A percentile compares a stretch with the other conserved stretches of the same genome.
Evolutionary conservation across 30 jellyfish, hydroid and myxozoan genomes (phyloP).

Genomic region (Mastigias papua): DNA sequence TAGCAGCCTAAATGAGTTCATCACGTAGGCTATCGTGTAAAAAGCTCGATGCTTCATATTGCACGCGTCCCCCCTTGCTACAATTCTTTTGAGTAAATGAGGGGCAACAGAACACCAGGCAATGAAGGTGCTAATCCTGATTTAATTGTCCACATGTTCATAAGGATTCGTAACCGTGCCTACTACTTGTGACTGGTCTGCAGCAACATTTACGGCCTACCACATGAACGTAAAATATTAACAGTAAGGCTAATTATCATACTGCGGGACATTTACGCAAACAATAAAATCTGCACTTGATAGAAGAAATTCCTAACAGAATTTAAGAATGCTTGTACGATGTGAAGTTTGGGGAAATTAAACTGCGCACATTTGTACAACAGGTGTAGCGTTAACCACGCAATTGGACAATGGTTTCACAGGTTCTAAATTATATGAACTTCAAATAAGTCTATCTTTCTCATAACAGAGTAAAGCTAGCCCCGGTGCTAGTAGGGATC

Average conservation of each 20-base stretch:
- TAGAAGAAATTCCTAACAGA: not conserved
- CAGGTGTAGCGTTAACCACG: slow-evolving; percentile 37
- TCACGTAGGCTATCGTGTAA: too few species aligned
- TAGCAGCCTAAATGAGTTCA: too few species aligned
- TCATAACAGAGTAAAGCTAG: too few species aligned
- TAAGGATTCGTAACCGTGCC: not conserved
- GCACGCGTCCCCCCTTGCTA: too few species aligned
- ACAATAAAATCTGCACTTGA: not conserved
- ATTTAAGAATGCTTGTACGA: not conserved
- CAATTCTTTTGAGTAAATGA: too few species aligned
- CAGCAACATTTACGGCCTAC: not conserved
- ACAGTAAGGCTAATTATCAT: not conserved
- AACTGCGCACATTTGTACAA: slow-evolving; percentile 43
- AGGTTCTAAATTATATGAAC: slow-evolving; percentile 2
- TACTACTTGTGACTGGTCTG: not conserved
- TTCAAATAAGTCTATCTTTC: slow-evolving; percentile 22
- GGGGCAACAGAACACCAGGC: too few species aligned
- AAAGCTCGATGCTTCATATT: too few species aligned
- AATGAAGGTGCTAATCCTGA: not conserved
- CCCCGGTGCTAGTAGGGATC: too few species aligned
- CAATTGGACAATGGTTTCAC: slow-evolving; percentile 41
- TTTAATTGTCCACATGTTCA: not conserved
- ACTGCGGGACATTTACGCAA: not conserved
- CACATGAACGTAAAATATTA: not conserved
- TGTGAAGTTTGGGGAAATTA: not conserved